phyloP scores from a whole-genome alignment of 2,113 vertebrate genomes.

The Setophaga petechia region DNA sequence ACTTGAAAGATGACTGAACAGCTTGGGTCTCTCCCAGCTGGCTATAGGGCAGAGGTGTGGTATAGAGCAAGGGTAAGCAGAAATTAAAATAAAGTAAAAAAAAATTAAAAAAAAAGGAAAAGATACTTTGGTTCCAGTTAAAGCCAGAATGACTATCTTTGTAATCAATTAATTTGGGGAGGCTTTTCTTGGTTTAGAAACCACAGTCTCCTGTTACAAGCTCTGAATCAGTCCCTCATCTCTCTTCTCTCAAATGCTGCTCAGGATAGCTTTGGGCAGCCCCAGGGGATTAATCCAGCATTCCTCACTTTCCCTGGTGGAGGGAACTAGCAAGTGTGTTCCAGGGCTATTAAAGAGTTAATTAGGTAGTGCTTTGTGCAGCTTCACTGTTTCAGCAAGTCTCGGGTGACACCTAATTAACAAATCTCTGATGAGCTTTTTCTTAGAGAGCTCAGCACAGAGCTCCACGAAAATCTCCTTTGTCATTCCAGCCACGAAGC shows the following conservation, averaged over 20 bases:
- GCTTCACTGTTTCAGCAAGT: conserved; percentile 5
- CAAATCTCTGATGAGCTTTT: conserved; percentile 23
- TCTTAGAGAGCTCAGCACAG: conserved; percentile 3
- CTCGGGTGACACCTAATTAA: conserved; percentile 39
- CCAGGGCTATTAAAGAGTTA: conserved; percentile 24
- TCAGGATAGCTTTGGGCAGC: neutral
- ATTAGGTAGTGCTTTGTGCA: neutral
- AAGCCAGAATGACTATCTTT: neutral
- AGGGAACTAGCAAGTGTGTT: neutral
- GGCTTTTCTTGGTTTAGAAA: neutral
- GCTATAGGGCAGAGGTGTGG: neutral
- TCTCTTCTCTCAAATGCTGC: neutral
- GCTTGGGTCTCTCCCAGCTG: neutral
- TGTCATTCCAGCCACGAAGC: neutral
- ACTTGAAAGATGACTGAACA: neutral
- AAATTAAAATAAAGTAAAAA: neutral
- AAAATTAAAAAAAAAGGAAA: neutral
- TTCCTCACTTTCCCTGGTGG: neutral
- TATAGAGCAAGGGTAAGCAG: neutral
- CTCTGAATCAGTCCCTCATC: neutral
- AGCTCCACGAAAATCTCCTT: neutral
- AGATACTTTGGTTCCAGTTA: neutral
- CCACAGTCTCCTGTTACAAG: neutral
- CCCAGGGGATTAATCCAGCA: neutral
- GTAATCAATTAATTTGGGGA: neutral